phyloP scores from a whole-genome alignment of 2,113 vertebrate species.

The Agapornis roseicollis region DNA sequence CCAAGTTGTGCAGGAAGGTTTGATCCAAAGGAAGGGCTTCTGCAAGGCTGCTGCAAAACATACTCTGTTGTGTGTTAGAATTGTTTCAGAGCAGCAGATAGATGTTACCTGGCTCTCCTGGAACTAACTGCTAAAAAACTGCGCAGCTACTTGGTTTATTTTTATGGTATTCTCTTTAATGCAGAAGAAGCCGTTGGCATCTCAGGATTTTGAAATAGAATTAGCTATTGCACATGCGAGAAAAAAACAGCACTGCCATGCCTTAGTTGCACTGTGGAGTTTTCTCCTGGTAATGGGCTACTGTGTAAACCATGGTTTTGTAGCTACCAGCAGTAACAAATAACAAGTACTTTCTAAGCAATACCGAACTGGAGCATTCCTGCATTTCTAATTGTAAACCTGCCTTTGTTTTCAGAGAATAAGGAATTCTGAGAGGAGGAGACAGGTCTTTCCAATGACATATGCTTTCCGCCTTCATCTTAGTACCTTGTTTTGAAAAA shows the following conservation, averaged over 20 bases:
- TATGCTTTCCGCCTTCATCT: background rate
- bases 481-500: background rate
- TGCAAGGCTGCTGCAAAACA: background rate
- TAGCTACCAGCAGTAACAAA: constrained; percentile 29
- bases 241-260: background rate
- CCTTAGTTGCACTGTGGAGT: background rate
- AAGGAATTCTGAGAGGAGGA: background rate
- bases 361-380: background rate
- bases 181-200: background rate
- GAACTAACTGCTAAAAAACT: background rate
- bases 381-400: background rate
- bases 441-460: background rate
- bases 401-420: background rate
- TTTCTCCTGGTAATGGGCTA: background rate
- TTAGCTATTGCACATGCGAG: background rate
- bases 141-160: background rate
- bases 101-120: background rate
- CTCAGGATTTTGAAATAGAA: background rate
- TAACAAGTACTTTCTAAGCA: background rate
- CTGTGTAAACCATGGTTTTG: constrained; percentile 14
- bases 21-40: background rate
- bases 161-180: background rate
- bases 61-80: background rate
- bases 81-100: background rate
- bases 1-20: background rate